These are phyloP conservation scores for Lacerta viridis DNA, from an alignment of 2,797 vertebrate species.

Conservation along the genomic window DNA sequence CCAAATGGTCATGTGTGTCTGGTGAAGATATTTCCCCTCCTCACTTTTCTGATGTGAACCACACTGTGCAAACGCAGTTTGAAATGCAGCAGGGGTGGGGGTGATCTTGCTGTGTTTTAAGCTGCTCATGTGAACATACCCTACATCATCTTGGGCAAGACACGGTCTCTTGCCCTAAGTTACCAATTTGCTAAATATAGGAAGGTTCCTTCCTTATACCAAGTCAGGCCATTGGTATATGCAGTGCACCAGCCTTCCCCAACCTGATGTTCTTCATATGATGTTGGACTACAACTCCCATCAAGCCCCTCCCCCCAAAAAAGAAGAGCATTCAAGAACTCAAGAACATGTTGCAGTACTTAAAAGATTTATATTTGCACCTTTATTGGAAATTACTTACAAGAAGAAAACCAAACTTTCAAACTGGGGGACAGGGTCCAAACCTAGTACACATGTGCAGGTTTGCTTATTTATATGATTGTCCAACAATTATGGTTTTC, in stretches of 20 bases:
- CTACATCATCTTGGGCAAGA: background rate
- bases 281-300: too few relatives aligned
- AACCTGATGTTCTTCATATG: too few relatives aligned
- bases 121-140: too few relatives aligned
- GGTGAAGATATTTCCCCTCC: too few relatives aligned
- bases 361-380: background rate
- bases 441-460: background rate
- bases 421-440: background rate
- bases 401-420: background rate
- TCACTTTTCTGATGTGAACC: too few relatives aligned
- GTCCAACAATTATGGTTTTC: background rate
- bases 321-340: background rate
- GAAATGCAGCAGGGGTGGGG: too few relatives aligned
- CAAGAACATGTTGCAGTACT: background rate
- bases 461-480: background rate
- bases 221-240: background rate
- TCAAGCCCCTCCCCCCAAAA: too few relatives aligned
- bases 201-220: background rate
- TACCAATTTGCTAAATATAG: background rate
- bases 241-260: too few relatives aligned
- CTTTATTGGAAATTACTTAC: background rate
- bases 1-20: too few relatives aligned
- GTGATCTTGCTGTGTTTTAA: too few relatives aligned
- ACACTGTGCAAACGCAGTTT: too few relatives aligned
- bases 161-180: background rate